phyloP scores from a whole-genome alignment of 2,888 invertebrate species.

The Pyrrhia umbra region DNA sequence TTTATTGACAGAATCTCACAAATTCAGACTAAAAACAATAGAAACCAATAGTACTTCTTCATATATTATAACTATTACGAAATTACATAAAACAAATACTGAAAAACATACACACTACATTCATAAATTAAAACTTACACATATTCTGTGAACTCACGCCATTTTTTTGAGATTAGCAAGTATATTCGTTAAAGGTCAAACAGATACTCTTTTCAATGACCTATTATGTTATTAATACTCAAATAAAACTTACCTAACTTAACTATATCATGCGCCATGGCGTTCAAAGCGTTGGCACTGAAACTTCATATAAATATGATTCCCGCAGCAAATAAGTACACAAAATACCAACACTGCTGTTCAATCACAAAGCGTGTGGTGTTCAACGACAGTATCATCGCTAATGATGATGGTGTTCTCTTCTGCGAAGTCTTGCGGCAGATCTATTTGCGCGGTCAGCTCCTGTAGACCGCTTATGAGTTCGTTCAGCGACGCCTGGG shows the following conservation, averaged over 20 bases:
- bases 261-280: background rate
- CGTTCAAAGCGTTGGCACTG: background rate
- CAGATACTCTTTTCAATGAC: background rate
- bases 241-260: background rate
- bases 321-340: background rate
- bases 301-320: background rate
- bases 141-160: background rate
- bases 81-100: slow-evolving; percentile 40
- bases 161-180: background rate
- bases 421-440: slow-evolving; percentile 81
- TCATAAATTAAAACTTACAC: slow-evolving; percentile 44
- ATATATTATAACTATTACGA: no score
- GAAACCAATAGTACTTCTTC: no score
- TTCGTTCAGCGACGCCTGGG: slow-evolving; percentile 79
- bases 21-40: no score
- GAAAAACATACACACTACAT: slow-evolving; percentile 12
- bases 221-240: background rate
- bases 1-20: no score
- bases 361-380: slow-evolving; percentile 83
- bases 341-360: background rate
- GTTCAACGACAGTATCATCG: slow-evolving; percentile 83
- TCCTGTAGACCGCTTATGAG: slow-evolving; percentile 83
- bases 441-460: slow-evolving; percentile 82
- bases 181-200: background rate
- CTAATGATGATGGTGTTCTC: slow-evolving; percentile 82